Conservation (phyloP, 2,888 invertebrate species). For the Ferdinandea cuprea region DNA sequence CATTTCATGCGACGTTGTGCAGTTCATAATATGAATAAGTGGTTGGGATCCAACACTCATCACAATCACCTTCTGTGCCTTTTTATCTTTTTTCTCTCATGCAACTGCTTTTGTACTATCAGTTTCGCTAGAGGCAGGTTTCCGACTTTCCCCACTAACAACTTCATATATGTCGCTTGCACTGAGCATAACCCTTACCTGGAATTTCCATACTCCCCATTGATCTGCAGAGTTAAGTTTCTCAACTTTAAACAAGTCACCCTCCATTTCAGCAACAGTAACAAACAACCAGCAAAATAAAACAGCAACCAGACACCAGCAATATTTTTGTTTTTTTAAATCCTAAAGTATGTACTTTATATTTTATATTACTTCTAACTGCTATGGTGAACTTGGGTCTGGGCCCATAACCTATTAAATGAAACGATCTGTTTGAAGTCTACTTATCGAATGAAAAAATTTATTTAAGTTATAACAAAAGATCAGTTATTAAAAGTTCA, state of each 20-base stretch:
- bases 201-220: constrained; percentile 44
- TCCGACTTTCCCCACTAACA: constrained; percentile 6
- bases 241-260: constrained; percentile 38
- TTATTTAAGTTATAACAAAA: too few relatives aligned
- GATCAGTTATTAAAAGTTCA: too few relatives aligned
- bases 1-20: constrained; percentile 24
- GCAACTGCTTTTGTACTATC: neutral
- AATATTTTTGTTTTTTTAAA: too few relatives aligned
- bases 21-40: constrained; percentile 41
- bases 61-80: constrained; percentile 41
- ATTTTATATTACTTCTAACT: too few relatives aligned
- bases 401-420: too few relatives aligned
- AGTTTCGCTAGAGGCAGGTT: neutral
- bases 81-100: constrained; percentile 25
- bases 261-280: constrained; percentile 19
- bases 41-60: constrained; percentile 30
- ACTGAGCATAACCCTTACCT: constrained; percentile 24
- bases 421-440: too few relatives aligned
- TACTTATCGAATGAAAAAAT: too few relatives aligned
- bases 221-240: constrained; percentile 30
- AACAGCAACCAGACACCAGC: too few relatives aligned
- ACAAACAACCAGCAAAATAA: neutral
- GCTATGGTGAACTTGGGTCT: too few relatives aligned
- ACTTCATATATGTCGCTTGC: constrained; percentile 32
- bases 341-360: too few relatives aligned